Base-by-base conservation (phyloP, 92 coral and sea anemone species). In the Pocillopora grandis region DNA sequence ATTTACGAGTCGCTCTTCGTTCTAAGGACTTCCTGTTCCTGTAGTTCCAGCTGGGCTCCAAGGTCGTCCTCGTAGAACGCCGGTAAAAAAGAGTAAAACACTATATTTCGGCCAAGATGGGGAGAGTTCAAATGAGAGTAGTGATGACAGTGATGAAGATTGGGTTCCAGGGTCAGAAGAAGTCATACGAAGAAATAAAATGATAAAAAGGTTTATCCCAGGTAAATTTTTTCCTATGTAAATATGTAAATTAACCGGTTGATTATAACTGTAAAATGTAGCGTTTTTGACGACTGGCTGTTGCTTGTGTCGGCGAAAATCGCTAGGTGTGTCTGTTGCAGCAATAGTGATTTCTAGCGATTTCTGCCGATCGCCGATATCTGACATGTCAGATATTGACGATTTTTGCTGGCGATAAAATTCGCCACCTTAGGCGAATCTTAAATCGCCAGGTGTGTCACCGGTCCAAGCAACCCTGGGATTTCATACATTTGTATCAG, bases 101-200 rank as follows among this genome's bases (percentile, higher is more conserved):
- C 70, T 78, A 3, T 31, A 73, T 14, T 37, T 42, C 52, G 52
- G 52, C 58, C 83, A 85, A 33, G 89, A 16, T 12, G 78, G 84
- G 56, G 86, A 85, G 12, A 67, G 49, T 55, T 75, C 88, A 74
- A 68, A 66, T 37, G 89, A 84, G 23, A 82, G 93, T 59, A 82
- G 87, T 31, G 93, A 90, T 62, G 88, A 87, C 42, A 88, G 91
- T 64, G 98, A 95, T 84, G 93, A 88, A 36, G 94, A 95, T 61
- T 94, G 95, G 95, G 76, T 92, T 7, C 98, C 98, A 58, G 98
- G 95, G 42, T 88, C 93, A 73, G 94, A 90, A 68, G 95, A 94
- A 77, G 63, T 82, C 59, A 89, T 87, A 36, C 84, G 76, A 75
- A 80, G 84, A 62, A 90, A 85, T 21, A 92, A 81, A 58, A 92